These are phyloP conservation scores for Aplochiton taeniatus DNA, from an alignment of 2,797 vertebrate species.

Conservation along the genomic window DNA sequence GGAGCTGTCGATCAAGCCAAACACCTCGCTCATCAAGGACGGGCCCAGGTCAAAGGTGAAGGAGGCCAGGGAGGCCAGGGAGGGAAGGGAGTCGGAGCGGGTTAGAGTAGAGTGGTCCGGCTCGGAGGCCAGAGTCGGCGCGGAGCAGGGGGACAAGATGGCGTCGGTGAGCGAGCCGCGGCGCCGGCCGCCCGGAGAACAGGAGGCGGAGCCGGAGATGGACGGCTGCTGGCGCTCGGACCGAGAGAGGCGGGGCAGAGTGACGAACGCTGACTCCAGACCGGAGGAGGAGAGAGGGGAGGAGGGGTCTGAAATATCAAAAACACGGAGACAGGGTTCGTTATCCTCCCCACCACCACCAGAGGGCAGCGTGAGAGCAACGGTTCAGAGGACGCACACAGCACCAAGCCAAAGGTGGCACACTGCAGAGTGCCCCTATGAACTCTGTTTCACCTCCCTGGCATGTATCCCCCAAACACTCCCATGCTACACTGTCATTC, in stretches of 20 bases:
- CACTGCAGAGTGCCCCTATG: conserved; percentile 30
- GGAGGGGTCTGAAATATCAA: neutral
- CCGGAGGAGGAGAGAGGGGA: conserved; percentile 67
- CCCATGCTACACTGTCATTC: conserved; percentile 16
- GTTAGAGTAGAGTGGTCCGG: conserved; percentile 61
- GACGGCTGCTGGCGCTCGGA: conserved; percentile 79
- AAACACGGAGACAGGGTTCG: neutral
- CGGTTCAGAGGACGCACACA: neutral
- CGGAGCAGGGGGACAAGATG: conserved; percentile 69
- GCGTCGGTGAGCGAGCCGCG: conserved; percentile 68
- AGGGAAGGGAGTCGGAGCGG: conserved; percentile 69
- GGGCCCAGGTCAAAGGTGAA: conserved; percentile 95
- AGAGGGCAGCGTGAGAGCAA: conserved; percentile 42
- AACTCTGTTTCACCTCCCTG: conserved; percentile 35
- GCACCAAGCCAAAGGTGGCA: conserved; percentile 10
- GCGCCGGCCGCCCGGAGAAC: conserved; percentile 66
- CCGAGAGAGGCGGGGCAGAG: conserved; percentile 86
- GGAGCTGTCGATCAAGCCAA: conserved; percentile 84
- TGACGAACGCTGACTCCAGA: conserved; percentile 90
- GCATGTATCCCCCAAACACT: conserved; percentile 1
- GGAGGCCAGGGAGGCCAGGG: conserved; percentile 87
- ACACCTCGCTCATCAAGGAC: conserved; percentile 94
- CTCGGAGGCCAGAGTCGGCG: conserved; percentile 76
- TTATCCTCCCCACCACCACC: conserved; percentile 18
- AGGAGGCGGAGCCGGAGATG: conserved; percentile 56